These are phyloP conservation scores for Plebejus anna DNA, from an alignment of 2,888 invertebrate genomes.

Conservation along the genomic window DNA sequence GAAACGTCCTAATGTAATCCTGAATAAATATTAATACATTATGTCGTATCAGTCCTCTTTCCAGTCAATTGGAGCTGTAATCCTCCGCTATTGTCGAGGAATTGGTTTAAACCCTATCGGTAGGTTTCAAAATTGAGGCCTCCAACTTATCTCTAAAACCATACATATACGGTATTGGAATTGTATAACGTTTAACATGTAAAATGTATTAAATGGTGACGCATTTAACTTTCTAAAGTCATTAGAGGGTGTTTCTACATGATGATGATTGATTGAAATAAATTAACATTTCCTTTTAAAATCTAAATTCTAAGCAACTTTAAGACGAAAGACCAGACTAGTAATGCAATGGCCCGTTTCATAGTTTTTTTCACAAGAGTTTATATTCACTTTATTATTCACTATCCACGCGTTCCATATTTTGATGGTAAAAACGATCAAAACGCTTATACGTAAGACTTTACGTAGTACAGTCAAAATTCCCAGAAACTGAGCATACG, in stretches of 20 bases:
- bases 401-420: too few species aligned
- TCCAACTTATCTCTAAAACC: background rate
- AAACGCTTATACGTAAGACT: too few species aligned
- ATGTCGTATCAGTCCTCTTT: slow-evolving; percentile 1
- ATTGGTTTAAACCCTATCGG: slow-evolving; percentile 12
- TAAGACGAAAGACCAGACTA: background rate
- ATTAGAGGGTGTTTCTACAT: background rate
- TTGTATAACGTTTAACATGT: background rate
- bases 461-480: too few species aligned
- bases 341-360: too few species aligned
- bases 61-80: slow-evolving; percentile 2
- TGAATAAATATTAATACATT: slow-evolving; percentile 16
- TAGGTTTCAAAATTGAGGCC: slow-evolving; percentile 2
- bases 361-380: too few species aligned
- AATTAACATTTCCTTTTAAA: background rate
- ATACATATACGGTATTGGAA: background rate
- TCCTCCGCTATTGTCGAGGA: background rate
- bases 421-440: too few species aligned
- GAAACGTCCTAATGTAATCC: background rate
- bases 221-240: background rate
- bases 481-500: too few species aligned
- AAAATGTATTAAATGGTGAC: background rate
- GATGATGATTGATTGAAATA: background rate
- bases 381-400: too few species aligned
- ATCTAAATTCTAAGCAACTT: too few species aligned